phyloP scores from a whole-genome alignment of 2,888 invertebrate genomes.

The Dryadula phaetusa region DNA sequence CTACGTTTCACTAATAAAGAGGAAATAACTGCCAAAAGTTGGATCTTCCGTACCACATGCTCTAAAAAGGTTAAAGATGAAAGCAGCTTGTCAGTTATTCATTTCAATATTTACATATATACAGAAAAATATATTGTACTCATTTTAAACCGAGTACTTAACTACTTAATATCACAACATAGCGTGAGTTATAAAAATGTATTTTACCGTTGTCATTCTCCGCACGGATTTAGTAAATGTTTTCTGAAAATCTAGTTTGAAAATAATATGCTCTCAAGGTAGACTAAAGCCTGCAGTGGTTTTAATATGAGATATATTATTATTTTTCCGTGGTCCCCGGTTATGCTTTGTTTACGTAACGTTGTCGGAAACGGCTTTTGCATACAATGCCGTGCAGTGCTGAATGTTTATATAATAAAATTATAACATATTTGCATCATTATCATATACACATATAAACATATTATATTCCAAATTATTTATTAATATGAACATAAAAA shows the following conservation, averaged over 20 bases:
- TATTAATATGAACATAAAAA: too few species aligned
- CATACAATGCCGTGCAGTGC: slow-evolving; percentile 3
- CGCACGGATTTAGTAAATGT: slow-evolving; percentile 13
- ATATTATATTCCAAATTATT: neutral
- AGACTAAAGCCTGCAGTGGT: slow-evolving; percentile 23
- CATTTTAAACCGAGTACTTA: neutral
- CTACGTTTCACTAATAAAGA: too few species aligned
- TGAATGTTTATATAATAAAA: slow-evolving; percentile 16
- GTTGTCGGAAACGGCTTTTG: slow-evolving; percentile 18
- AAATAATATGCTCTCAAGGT: slow-evolving; percentile 17
- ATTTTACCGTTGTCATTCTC: slow-evolving; percentile 5
- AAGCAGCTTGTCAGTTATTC: too few species aligned
- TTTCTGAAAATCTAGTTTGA: slow-evolving; percentile 22
- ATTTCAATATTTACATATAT: too few species aligned
- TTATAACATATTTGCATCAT: neutral
- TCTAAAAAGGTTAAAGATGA: too few species aligned
- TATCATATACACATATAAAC: too few species aligned
- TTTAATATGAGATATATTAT: slow-evolving; percentile 34
- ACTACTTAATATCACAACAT: slow-evolving; percentile 7
- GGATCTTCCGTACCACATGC: too few species aligned
- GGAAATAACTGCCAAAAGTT: too few species aligned
- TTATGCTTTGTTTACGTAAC: slow-evolving; percentile 24
- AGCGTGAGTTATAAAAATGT: neutral
- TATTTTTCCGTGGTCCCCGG: slow-evolving; percentile 15
- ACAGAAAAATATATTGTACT: too few species aligned